Conservation (phyloP, 2,113 vertebrate genomes). For the Canis aureus region DNA sequence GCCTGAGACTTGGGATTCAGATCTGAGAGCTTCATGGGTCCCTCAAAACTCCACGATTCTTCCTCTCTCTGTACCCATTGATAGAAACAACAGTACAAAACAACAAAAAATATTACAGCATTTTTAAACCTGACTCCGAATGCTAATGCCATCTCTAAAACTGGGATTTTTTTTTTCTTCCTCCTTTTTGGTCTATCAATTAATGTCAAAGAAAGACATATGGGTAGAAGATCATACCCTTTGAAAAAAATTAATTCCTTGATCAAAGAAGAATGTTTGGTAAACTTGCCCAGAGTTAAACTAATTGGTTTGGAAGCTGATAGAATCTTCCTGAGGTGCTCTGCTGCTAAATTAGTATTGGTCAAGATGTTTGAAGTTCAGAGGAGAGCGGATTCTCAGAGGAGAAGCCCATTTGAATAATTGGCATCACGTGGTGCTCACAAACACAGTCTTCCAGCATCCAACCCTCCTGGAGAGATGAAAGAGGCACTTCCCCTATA, state of each 20-base stretch:
- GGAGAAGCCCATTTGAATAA: slow-evolving; percentile 72
- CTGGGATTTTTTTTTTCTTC: background rate
- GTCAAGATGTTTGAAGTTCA: slow-evolving; percentile 82
- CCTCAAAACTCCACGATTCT: background rate
- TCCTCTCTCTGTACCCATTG: background rate
- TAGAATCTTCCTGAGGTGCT: slow-evolving; percentile 63
- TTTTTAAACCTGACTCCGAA: background rate
- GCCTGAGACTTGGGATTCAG: background rate
- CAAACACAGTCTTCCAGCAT: background rate
- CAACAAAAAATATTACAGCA: too few relatives aligned
- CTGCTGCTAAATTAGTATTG: slow-evolving; percentile 62
- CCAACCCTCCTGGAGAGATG: slow-evolving; percentile 75
- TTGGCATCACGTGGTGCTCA: slow-evolving; percentile 44
- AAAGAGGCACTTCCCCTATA: slow-evolving; percentile 41
- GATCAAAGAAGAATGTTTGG: slow-evolving; percentile 80
- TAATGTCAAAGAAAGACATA: slow-evolving; percentile 24
- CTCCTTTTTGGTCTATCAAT: background rate
- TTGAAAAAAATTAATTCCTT: slow-evolving; percentile 58
- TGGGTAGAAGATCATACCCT: slow-evolving; percentile 31
- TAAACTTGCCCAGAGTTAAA: slow-evolving; percentile 74
- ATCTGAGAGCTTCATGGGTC: background rate
- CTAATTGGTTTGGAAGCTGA: slow-evolving; percentile 78
- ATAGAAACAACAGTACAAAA: background rate
- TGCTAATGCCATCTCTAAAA: background rate
- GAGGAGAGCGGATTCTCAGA: slow-evolving; percentile 55